phyloP scores from a whole-genome alignment of 2,113 vertebrate genomes.

The Pseudolaguvia tuberculata region DNA sequence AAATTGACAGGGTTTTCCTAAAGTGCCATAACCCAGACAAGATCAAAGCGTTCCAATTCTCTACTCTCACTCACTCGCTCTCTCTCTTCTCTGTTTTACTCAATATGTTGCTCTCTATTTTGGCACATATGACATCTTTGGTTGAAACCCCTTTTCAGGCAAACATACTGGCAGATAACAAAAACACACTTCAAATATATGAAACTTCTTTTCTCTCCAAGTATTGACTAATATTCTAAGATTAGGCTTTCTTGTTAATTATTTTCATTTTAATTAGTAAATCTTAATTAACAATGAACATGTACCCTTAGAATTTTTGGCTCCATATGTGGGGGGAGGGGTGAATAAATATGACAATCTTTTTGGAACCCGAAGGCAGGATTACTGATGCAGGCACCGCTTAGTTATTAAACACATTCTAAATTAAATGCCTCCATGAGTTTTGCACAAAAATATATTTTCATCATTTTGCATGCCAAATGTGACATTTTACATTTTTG shows the following conservation, averaged over 20 bases:
- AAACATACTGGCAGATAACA: conserved; percentile 68
- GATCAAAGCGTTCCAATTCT: conserved; percentile 70
- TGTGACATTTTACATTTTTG: conserved; percentile 99
- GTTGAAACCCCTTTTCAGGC: conserved; percentile 66
- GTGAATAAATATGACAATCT: conserved; percentile 99
- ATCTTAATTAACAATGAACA: conserved; percentile 99
- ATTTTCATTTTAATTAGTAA: conserved; percentile 98
- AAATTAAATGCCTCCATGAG: conserved; percentile 99
- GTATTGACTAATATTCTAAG: conserved; percentile 84
- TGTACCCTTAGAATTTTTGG: conserved; percentile 92
- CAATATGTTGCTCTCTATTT: conserved; percentile 18
- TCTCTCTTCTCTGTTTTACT: not conserved
- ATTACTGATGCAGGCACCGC: conserved; percentile 96
- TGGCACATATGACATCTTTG: conserved; percentile 64
- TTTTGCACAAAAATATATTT: conserved; percentile 99
- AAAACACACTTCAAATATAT: conserved; percentile 67
- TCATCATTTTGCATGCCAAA: conserved; percentile 99
- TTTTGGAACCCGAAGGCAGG: conserved; percentile 97
- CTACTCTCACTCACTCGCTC: conserved; percentile 15
- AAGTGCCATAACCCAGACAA: conserved; percentile 71
- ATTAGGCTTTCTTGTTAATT: conserved; percentile 92
- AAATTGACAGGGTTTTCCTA: conserved; percentile 65
- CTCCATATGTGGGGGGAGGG: conserved; percentile 70
- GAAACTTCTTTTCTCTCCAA: conserved; percentile 80
- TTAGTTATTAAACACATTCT: conserved; percentile 98